Evolutionary conservation across 2,888 invertebrate species (phyloP), one percentile per base, ranked within the genome.

Genomic region (Hyposoter dolosus): DNA sequence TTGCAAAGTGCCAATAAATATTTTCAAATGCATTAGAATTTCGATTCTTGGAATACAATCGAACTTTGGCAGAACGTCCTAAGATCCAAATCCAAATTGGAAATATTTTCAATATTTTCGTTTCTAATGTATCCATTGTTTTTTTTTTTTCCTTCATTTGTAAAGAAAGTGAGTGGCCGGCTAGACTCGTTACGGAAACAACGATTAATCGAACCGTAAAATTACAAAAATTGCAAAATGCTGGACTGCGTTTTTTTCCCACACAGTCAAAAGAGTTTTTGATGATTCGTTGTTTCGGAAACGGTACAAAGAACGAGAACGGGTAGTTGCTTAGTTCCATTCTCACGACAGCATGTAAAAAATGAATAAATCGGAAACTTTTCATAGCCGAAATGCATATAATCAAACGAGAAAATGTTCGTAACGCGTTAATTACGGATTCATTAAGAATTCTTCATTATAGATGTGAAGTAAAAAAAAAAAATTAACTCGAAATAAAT

Each of bases 1-100:
- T 84, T 75, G 78, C 69, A 80, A 71, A 63, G 17, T 53, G 63
- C 75, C 66, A 74, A 79, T 60, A 43, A 17, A n/a, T 17, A 50
- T 53, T 53, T 12, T 10, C 28, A 32, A 53, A 47, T 35, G 23
- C 47, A 69, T 45, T 10, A 35, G 72, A 72, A 53, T 50, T 47
- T 72, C 72, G 35, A 40, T 72, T 53, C 35, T 53, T 53, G n/a
- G 47, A 72, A 32, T 35, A 72, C 65, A 72, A 60, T 60, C 60
- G 60, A 28, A 28, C 60, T 60, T 28, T 12, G 28, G 6, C 60
- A 28, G 60, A 28, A 15, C 28, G 15, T 3, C 4, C 3, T 12
- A 15, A 60, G 28, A 28, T 6, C 5, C 15, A 6, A 60, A n/a
- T n/a, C n/a, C n/a, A 60, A 60, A 60, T 60, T 28, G 6, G 15